Conservation (phyloP, 1,140 invertebrate genomes). For the Sweltsa coloradensis region DNA sequence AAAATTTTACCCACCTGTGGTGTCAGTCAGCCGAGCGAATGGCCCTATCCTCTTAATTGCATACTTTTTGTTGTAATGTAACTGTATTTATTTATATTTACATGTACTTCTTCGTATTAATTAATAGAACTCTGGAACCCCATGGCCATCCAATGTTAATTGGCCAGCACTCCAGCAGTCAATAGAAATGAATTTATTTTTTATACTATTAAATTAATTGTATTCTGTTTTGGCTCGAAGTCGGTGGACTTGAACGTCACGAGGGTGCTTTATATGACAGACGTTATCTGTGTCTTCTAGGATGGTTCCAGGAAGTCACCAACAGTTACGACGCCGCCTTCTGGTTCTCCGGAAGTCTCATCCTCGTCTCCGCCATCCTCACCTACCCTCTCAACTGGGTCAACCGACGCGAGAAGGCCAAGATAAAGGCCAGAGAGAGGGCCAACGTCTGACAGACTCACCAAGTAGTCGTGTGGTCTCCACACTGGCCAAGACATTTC, state of each 20-base stretch:
- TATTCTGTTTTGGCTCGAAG: not conserved
- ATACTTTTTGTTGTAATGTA: too few relatives aligned
- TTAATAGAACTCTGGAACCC: too few relatives aligned
- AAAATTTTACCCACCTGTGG: too few relatives aligned
- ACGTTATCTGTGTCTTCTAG: constrained; percentile 35
- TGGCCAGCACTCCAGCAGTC: too few relatives aligned
- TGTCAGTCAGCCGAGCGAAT: too few relatives aligned
- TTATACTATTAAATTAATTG: not conserved
- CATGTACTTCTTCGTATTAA: constrained; percentile 9
- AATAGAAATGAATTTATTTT: not conserved
- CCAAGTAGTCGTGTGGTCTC: too few relatives aligned
- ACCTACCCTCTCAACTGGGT: constrained; percentile 74
- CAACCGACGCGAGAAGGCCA: constrained; percentile 70
- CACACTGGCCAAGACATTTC: too few relatives aligned
- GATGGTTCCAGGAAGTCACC: constrained; percentile 64
- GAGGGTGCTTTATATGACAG: not conserved
- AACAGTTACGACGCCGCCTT: constrained; percentile 76
- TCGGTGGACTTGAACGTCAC: not conserved
- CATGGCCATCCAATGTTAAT: too few relatives aligned
- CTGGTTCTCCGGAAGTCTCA: constrained; percentile 76
- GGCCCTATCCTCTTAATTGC: too few relatives aligned
- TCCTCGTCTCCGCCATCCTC: constrained; percentile 75
- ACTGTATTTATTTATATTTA: too few relatives aligned
- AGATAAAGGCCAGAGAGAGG: too few relatives aligned
- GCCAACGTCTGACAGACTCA: too few relatives aligned